Evolutionary conservation across 30 jellyfish, hydroid and myxozoan species (phyloP), one percentile per base, ranked within the genome.

Genomic region (Sanderia malayensis): DNA sequence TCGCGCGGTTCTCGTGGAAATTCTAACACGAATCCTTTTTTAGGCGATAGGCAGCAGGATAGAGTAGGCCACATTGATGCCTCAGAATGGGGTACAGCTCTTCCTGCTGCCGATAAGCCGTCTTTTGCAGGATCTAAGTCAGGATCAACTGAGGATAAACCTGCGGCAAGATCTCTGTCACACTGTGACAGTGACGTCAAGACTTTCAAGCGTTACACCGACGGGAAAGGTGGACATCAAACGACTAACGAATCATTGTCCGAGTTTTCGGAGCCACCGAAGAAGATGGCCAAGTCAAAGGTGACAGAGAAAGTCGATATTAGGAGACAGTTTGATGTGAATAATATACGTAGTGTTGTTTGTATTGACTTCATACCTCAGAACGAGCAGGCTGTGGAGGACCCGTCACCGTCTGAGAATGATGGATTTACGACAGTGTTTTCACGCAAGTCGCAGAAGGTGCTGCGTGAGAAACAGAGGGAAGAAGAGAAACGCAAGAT

Each of bases 1-100:
- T n/a, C n/a, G n/a, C n/a, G n/a, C n/a, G n/a, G n/a, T n/a, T n/a
- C n/a, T n/a, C n/a, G n/a, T n/a, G n/a, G n/a, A n/a, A n/a, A n/a
- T n/a, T n/a, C n/a, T n/a, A 73, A 66, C 28, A 15, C 88, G 23
- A 74, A 67, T 73, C 88, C 79, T 90, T 90, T 90, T 90, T 90
- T 90, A 90, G 95, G 74, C 87, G 87, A 90, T 72, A 90, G 97
- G 97, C 97, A 90, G 97, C 97, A 90, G 97, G 94, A 76, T 29
- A 64, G 95, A 83, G 95, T 82, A 30, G 89, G 97, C 60, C 86
- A 77, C 31, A 79, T 63, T 63, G 83, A 62, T 44, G 58, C 95
- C 89, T 83, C 95, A 67, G 94, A 64, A 46, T 71, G 46, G 79
- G 85, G 72, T 30, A 73, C 31, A 34, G 71, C 94, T 84, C 95